Conservation (phyloP, 2,888 invertebrate genomes). For the Epinotia bilunana region DNA sequence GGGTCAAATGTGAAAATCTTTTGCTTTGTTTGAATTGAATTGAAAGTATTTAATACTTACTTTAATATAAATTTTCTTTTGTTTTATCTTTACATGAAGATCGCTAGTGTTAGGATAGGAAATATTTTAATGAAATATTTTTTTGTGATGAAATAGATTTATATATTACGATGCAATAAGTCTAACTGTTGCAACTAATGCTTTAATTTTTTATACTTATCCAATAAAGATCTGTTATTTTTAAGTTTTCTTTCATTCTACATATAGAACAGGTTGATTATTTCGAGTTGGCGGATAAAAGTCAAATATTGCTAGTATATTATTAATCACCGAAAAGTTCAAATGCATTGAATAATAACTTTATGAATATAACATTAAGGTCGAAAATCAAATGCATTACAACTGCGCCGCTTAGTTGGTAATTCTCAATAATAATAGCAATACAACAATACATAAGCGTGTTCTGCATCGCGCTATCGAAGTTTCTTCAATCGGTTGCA, state of each 20-base stretch:
- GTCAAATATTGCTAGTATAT: too few relatives aligned
- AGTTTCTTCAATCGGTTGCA: too few relatives aligned
- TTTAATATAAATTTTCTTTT: not conserved
- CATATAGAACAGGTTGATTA: not conserved
- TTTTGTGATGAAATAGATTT: slow-evolving; percentile 21
- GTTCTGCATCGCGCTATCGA: too few relatives aligned
- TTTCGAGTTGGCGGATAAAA: too few relatives aligned
- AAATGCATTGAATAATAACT: too few relatives aligned
- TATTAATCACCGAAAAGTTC: too few relatives aligned
- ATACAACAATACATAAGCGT: too few relatives aligned
- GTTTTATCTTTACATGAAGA: not conserved
- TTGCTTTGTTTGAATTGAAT: not conserved
- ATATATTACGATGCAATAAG: slow-evolving; percentile 11
- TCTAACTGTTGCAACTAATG: slow-evolving; percentile 29
- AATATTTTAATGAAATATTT: not conserved
- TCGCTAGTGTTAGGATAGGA: slow-evolving; percentile 17
- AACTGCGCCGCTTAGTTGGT: not conserved
- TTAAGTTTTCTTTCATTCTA: not conserved
- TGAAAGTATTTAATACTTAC: not conserved
- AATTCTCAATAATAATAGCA: too few relatives aligned
- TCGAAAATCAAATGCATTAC: not conserved
- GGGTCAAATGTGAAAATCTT: not conserved
- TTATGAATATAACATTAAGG: not conserved
- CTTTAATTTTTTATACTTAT: slow-evolving; percentile 31
- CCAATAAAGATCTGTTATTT: slow-evolving; percentile 30